Evolutionary conservation across 2,113 vertebrate genomes (phyloP).

Genomic region (Thalassarche chlororhynchos): DNA sequence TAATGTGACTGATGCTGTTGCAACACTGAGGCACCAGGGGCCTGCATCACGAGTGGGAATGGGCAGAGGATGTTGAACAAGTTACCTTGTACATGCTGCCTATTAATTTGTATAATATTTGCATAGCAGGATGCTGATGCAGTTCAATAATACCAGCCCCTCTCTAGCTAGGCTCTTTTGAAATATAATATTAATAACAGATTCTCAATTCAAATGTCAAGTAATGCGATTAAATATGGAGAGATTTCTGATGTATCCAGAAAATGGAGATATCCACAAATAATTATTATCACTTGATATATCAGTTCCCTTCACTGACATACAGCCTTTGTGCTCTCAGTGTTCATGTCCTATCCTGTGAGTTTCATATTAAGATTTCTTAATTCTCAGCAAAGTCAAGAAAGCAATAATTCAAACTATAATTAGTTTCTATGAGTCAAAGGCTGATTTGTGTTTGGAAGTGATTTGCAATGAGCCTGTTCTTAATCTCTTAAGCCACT

Average conservation of each 20-base stretch:
- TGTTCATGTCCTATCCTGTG: background rate
- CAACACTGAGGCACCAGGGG: background rate
- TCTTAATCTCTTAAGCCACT: background rate
- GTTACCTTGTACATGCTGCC: background rate
- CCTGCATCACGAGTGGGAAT: background rate
- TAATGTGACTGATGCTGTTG: background rate
- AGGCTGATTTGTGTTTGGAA: background rate
- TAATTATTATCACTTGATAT: background rate
- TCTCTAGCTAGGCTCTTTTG: background rate
- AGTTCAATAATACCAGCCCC: background rate
- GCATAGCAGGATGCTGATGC: background rate
- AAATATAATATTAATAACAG: background rate
- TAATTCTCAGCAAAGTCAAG: background rate
- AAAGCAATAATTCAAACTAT: background rate
- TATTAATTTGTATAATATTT: background rate
- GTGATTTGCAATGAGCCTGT: background rate
- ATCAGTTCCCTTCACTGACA: background rate
- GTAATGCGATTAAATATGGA: background rate
- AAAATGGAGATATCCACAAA: background rate
- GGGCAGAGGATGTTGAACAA: background rate
- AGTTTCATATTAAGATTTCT: background rate
- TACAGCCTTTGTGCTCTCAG: background rate
- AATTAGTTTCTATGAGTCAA: background rate
- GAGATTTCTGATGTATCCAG: background rate
- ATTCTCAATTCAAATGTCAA: background rate